Conservation (phyloP, 2,888 invertebrate genomes). For the Lochmaea capreae region DNA sequence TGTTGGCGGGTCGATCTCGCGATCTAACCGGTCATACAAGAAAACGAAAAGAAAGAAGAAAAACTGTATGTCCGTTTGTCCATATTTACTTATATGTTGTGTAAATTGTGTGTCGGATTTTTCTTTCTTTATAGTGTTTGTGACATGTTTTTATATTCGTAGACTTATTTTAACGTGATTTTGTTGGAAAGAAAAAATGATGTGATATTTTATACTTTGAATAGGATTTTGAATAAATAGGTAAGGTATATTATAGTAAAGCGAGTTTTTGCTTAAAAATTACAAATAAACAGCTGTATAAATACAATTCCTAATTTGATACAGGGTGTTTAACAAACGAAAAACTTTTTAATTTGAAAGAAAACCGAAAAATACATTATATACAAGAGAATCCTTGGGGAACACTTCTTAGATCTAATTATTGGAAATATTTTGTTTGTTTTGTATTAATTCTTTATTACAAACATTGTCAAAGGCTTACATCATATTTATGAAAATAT, state of each 20-base stretch:
- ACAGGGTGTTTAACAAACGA: no score
- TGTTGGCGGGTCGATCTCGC: conserved; percentile 4
- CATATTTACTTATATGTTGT: not conserved
- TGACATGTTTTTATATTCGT: not conserved
- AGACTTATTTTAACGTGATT: not conserved
- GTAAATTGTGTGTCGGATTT: not conserved
- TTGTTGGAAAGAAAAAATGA: not conserved
- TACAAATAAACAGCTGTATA: no score
- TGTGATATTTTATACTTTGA: not conserved
- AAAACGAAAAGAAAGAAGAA: conserved; percentile 11
- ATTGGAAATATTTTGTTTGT: no score
- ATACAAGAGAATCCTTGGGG: no score
- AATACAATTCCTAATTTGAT: no score
- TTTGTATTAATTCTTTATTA: no score
- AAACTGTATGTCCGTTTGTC: not conserved
- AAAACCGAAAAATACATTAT: no score
- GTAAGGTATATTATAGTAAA: not conserved
- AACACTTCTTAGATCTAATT: no score
- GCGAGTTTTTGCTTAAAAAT: no score
- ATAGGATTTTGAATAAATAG: not conserved
- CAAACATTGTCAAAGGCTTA: no score
- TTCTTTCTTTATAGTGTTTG: not conserved
- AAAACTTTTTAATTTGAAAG: no score
- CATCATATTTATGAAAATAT: no score
- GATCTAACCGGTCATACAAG: conserved; percentile 10